phyloP scores from a whole-genome alignment of 2,113 vertebrate species.

The Strix aluco region DNA sequence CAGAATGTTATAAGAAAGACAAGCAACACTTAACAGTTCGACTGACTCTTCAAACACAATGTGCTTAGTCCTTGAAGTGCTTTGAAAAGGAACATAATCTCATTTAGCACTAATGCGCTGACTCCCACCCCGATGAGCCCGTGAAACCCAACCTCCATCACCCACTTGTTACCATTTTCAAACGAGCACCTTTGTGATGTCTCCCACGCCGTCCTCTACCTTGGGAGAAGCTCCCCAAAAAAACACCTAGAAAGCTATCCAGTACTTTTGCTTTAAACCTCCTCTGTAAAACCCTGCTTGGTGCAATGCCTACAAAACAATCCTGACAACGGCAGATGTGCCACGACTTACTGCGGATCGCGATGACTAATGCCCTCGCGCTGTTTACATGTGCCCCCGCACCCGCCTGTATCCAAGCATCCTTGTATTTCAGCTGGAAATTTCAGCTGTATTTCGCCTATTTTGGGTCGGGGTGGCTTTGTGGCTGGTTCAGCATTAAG shows the following conservation, averaged over 20 bases:
- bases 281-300: background rate
- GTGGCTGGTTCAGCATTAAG: background rate
- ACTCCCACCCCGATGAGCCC: background rate
- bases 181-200: background rate
- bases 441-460: background rate
- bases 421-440: background rate
- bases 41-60: background rate
- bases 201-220: background rate
- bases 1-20: background rate
- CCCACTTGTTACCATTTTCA: slow-evolving; percentile 59
- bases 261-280: background rate
- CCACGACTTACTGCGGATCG: background rate
- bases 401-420: background rate
- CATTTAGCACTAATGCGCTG: background rate
- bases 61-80: background rate
- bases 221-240: background rate
- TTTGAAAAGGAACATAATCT: slow-evolving; percentile 22
- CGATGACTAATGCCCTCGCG: background rate
- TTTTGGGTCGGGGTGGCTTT: background rate
- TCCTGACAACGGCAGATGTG: background rate
- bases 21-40: background rate
- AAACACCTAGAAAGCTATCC: background rate
- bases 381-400: background rate
- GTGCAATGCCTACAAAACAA: background rate
- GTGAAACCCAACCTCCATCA: slow-evolving; percentile 1